Evolutionary conservation across 2,888 invertebrate genomes (phyloP).

Genomic region (Cephus nigrinus): DNA sequence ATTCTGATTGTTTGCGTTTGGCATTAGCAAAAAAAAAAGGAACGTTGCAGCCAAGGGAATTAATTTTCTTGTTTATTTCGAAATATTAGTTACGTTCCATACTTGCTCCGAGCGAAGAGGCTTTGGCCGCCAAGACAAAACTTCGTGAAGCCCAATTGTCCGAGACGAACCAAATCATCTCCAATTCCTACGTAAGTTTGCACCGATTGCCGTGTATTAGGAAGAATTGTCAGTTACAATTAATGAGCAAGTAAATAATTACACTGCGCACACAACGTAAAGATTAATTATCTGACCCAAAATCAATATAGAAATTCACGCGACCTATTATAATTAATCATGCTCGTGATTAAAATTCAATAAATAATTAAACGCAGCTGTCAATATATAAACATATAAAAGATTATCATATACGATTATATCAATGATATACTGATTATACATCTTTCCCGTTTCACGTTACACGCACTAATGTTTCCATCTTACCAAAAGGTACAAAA

Average conservation of each 20-base stretch:
- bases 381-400: neutral
- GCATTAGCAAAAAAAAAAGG: neutral
- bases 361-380: neutral
- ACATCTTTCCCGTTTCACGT: neutral
- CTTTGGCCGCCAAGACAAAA: constrained; percentile 37
- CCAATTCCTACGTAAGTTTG: constrained; percentile 55
- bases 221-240: neutral
- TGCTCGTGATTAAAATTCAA: neutral
- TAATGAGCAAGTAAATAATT: neutral
- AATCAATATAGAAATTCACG: neutral
- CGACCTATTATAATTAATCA: neutral
- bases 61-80: constrained; percentile 30
- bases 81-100: constrained; percentile 47
- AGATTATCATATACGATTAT: neutral
- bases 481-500: neutral
- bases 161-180: constrained; percentile 33
- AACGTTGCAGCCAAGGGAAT: neutral
- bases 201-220: constrained; percentile 1
- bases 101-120: constrained; percentile 42
- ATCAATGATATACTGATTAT: neutral
- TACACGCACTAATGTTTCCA: neutral
- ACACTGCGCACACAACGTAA: neutral
- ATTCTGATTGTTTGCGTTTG: constrained; percentile 20
- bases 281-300: neutral
- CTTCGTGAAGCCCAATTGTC: constrained; percentile 35